phyloP scores from a whole-genome alignment of 2,888 invertebrate genomes.

The Sussaba pulchella region DNA sequence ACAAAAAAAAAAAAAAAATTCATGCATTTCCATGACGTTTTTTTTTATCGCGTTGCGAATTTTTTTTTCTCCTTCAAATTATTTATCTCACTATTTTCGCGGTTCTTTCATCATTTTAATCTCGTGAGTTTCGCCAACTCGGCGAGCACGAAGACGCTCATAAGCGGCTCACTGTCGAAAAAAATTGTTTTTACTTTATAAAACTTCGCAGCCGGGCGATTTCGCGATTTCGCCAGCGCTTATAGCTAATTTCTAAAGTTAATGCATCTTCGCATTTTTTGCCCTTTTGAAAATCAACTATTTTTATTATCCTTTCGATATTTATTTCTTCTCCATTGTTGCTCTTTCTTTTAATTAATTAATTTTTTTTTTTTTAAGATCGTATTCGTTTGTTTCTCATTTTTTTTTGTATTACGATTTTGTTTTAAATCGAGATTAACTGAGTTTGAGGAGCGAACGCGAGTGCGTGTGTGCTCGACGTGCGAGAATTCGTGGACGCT shows the following conservation, averaged over 20 bases:
- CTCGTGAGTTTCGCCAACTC: conserved; percentile 25
- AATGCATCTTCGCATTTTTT: conserved; percentile 33
- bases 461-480: background rate
- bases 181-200: conserved; percentile 49
- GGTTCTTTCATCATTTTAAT: background rate
- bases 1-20: conserved; percentile 56
- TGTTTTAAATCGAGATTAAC: conserved; percentile 20
- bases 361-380: conserved; percentile 6
- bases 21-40: conserved; percentile 48
- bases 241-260: conserved; percentile 64
- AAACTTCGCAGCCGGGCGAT: conserved; percentile 60
- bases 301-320: conserved; percentile 26
- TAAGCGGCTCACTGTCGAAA: conserved; percentile 32
- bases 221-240: conserved; percentile 63
- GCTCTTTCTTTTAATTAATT: conserved; percentile 1
- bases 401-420: background rate
- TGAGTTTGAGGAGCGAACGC: conserved; percentile 11
- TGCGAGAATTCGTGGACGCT: background rate
- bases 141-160: conserved; percentile 39
- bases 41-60: conserved; percentile 41
- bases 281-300: conserved; percentile 55
- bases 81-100: conserved; percentile 9
- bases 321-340: background rate
- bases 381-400: background rate
- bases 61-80: conserved; percentile 20